Base-by-base conservation (phyloP, 2,797 vertebrate genomes). In the Rhynchonycteris naso region DNA sequence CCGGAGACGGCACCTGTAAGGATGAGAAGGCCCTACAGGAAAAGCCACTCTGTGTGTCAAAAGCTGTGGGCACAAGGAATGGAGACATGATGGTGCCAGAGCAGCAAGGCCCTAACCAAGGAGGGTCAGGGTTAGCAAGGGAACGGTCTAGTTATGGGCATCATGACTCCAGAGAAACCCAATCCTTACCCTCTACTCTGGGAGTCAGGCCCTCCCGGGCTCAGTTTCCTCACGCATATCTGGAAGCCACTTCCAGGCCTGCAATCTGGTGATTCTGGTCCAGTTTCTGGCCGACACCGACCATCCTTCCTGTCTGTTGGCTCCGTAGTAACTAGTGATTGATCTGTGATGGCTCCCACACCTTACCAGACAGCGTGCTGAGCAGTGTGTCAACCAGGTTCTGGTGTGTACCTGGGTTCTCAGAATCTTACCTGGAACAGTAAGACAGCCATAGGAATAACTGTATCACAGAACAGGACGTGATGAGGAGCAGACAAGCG, bases 401-500 rank as follows among this genome's bases (percentile, higher is more conserved):
- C 26, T 85, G 14, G 10, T 1, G 0, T 22, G 59, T 52, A 50
- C n/a, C 0, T 38, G 52, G 86, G n/a, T 83, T 83, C 79, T 76
- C 52, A 28, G 7, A 16, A 61, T 61, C 52, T 66, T 26, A 33
- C 66, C 81, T 74, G 76, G 63, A 50, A 91, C 52, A 68, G 47
- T 5, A 18, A 56, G 54, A 24, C 30, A 6, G 33, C 22, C 5
- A 0, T 3, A 30, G 91, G 68, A 26, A 71, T 3, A 24, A 24
- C 10, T 1, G 30, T 7, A 8, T 4, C 6, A 15, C 21, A 7
- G 54, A 24, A n/a, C 30, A 33, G 56, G 59, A 26, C 3, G 0
- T 2, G 19, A 5, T 0, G 9, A 43, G 26, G 0, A 13, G 63
- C 35, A 7, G 81, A 50, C 12, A 1, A 66, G 52, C 43, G 0